Percentiles rank a stretch among this genome's conserved stretches.
These are phyloP conservation scores for Epinephelus malabaricus DNA, from an alignment of 2,797 vertebrate genomes.

Conservation along the genomic window DNA sequence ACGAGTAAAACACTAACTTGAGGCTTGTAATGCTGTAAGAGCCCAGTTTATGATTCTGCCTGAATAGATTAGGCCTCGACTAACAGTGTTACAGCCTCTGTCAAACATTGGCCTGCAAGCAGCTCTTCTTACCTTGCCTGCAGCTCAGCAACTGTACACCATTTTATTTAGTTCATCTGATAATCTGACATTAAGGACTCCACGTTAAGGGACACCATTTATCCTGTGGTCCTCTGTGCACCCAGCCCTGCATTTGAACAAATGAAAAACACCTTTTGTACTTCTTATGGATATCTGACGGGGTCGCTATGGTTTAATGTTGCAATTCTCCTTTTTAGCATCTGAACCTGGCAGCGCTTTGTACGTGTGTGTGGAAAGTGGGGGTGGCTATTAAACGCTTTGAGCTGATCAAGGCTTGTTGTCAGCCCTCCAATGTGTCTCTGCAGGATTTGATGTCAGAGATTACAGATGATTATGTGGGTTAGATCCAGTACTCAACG, in stretches of 20 bases:
- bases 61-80: constrained; percentile 34
- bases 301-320: constrained; percentile 26
- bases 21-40: constrained; percentile 22
- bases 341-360: constrained; percentile 30
- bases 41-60: constrained; percentile 31
- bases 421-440: constrained; percentile 63
- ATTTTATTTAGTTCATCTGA: constrained; percentile 36
- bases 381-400: constrained; percentile 55
- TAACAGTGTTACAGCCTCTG: constrained; percentile 22
- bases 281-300: background rate
- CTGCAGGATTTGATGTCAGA: constrained; percentile 78
- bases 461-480: constrained; percentile 82
- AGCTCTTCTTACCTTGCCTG: background rate
- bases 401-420: constrained; percentile 70
- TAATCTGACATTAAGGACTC: constrained; percentile 12
- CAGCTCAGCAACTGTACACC: constrained; percentile 1
- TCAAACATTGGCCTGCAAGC: constrained; percentile 14
- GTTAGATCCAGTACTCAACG: constrained; percentile 69
- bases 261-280: background rate
- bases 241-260: constrained; percentile 10
- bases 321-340: constrained; percentile 9
- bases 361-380: constrained; percentile 31
- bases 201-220: constrained; percentile 9
- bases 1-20: constrained; percentile 27
- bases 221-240: background rate